Conservation (phyloP, 2,797 vertebrate species). For the Periparus ater region DNA sequence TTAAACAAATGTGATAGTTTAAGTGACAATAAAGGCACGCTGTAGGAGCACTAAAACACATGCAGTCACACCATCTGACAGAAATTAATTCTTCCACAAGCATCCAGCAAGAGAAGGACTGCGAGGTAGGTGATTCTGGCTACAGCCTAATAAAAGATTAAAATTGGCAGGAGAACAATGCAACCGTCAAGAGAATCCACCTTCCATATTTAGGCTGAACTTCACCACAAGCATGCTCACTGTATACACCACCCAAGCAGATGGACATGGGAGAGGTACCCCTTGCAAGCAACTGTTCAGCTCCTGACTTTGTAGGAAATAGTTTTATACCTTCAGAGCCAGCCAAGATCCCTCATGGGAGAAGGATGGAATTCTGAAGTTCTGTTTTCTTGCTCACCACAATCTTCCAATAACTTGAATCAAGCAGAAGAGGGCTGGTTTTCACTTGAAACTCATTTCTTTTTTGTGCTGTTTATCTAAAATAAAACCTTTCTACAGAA, state of each 20-base stretch:
- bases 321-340: not conserved
- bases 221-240: not conserved
- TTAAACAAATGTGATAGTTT: not conserved
- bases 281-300: not conserved
- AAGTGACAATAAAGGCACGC: conserved; percentile 16
- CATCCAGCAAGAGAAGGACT: conserved; percentile 6
- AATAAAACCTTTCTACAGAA: not conserved
- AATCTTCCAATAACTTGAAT: not conserved
- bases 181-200: not conserved
- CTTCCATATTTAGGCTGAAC: not conserved
- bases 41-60: conserved; percentile 32
- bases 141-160: not conserved
- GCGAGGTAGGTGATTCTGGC: not conserved
- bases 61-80: conserved; percentile 47
- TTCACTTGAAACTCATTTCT: not conserved
- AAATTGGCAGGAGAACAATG: not conserved
- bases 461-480: not conserved
- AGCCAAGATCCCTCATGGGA: not conserved
- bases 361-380: not conserved
- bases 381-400: not conserved
- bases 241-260: not conserved
- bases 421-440: not conserved
- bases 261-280: not conserved
- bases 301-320: not conserved
- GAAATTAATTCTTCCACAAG: conserved; percentile 36